These are phyloP conservation scores for Drosophila prosaltans DNA, from an alignment of 1,140 invertebrate species.

Conservation along the genomic window DNA sequence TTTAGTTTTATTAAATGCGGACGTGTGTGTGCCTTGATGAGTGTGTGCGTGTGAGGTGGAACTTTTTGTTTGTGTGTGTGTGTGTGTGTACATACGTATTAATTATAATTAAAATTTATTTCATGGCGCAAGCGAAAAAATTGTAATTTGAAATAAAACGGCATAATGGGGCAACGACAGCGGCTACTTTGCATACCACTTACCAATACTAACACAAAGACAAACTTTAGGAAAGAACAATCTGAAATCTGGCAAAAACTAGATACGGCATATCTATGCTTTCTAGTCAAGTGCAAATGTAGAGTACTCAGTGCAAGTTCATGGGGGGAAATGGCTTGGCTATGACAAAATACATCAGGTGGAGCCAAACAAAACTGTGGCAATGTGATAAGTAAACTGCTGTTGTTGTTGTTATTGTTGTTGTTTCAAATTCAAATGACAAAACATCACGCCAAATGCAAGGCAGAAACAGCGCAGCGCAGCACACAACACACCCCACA, in stretches of 20 bases:
- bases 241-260: constrained; percentile 55
- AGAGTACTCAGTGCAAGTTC: constrained; percentile 73
- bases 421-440: constrained; percentile 47
- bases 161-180: constrained; percentile 26
- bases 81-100: constrained; percentile 48
- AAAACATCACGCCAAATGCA: constrained; percentile 56
- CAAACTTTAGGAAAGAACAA: constrained; percentile 50
- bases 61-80: constrained; percentile 11
- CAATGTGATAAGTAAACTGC: constrained; percentile 61
- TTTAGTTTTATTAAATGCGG: not conserved
- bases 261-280: constrained; percentile 29
- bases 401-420: constrained; percentile 34
- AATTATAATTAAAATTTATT: constrained; percentile 76
- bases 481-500: constrained; percentile 13
- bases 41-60: constrained; percentile 25
- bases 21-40: constrained; percentile 8
- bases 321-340: constrained; percentile 59
- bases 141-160: constrained; percentile 47
- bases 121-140: constrained; percentile 51
- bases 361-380: constrained; percentile 38
- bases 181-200: constrained; percentile 29
- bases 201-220: constrained; percentile 31
- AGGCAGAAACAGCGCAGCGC: not conserved
- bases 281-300: constrained; percentile 69
- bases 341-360: constrained; percentile 53